Evolutionary conservation across 2,888 invertebrate species (phyloP), one percentile per base, ranked within the genome.

Genomic region (Limnephilus marmoratus): DNA sequence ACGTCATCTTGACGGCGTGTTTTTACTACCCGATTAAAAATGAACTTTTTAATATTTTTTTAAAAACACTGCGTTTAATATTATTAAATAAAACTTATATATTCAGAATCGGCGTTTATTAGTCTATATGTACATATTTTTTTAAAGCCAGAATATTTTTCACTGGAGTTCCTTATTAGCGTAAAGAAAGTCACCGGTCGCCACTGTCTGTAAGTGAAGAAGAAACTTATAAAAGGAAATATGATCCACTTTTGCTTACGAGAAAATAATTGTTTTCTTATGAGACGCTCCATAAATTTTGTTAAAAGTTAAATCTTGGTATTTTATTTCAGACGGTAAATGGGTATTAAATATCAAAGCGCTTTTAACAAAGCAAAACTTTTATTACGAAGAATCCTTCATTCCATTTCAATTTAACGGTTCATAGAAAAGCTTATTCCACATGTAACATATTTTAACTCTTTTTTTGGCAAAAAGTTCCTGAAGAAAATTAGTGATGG

Each of bases 291-390:
- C 24, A 68, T 68, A 68, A 24, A 68, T 68, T 24, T 68, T 68
- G 68, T 68, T 68, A 68, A 68, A 68, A 53, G 68, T 68, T 18
- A 68, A 68, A 68, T 68, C 68, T 68, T 68, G 24, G 68, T 68
- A 7, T 68, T 68, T 68, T 68, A 68, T 68, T 68, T 68, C 24
- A 68, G 24, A 68, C 24, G 24, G 24, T 24, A 68, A 68, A 68
- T 68, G 68, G 68, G 68, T 68, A 68, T 68, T 68, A 68, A 68
- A 68, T 68, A 68, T 68, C 68, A 68, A 68, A 68, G 53, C 68
- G 68, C 68, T 68, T 68, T 18, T 5, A 68, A 68, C 18, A 68
- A 24, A 7, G 18, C 53, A 24, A 68, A 68, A 68, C 68, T 24
- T 68, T 68, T 68, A 24, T 68, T 68, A 24, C 7, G 24, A 24